phyloP scores from a whole-genome alignment of 2,113 vertebrate genomes.

The Pseudois nayaur region DNA sequence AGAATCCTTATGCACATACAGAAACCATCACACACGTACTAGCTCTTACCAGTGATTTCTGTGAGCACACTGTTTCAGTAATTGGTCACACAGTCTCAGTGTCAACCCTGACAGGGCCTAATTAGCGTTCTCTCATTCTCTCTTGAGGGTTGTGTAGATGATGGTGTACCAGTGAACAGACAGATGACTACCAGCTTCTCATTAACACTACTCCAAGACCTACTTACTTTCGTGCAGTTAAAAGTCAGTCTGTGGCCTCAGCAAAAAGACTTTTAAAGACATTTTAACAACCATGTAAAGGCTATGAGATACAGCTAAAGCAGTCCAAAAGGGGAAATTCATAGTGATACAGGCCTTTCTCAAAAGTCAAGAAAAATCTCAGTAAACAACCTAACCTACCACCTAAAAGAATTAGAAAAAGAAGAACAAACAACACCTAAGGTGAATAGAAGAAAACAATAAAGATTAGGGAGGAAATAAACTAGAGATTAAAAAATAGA shows the following conservation, averaged over 20 bases:
- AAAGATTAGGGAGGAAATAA: neutral
- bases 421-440: neutral
- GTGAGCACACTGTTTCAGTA: neutral
- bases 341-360: neutral
- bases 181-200: neutral
- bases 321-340: neutral
- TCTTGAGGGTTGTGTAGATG: neutral
- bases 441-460: neutral
- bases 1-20: neutral
- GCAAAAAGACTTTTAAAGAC: neutral
- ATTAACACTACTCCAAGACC: neutral
- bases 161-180: neutral
- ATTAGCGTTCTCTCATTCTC: slow-evolving; percentile 25
- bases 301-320: neutral
- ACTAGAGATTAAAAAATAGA: neutral
- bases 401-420: neutral
- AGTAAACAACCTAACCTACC: neutral
- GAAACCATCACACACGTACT: neutral
- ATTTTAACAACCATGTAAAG: neutral
- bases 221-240: neutral
- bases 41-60: neutral
- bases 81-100: neutral
- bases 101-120: neutral
- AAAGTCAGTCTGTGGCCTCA: neutral
- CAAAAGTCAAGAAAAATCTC: neutral